These are phyloP conservation scores for Manis crassicaudata DNA, from an alignment of 2,797 vertebrate genomes.

Conservation along the genomic window DNA sequence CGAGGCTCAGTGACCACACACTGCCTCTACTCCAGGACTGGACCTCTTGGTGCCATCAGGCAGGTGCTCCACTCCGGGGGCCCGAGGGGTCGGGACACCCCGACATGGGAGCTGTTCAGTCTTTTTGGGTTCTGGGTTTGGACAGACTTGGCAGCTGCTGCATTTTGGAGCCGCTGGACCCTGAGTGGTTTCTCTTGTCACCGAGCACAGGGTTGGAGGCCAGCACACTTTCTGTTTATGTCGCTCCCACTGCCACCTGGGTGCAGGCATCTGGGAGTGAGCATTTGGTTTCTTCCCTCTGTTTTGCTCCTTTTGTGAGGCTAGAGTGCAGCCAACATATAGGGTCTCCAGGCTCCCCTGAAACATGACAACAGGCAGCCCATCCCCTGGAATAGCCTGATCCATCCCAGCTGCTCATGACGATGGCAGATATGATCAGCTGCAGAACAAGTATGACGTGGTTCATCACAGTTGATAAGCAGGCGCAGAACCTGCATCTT, in stretches of 20 bases:
- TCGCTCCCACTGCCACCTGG: rapidly evolving
- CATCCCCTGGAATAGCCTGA: rapidly evolving
- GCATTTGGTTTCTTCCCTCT: rapidly evolving
- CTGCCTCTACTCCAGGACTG: neutral
- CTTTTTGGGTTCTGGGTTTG: neutral
- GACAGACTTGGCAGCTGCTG: rapidly evolving
- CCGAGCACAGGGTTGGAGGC: rapidly evolving
- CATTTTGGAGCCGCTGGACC: too few species aligned
- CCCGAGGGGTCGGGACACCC: neutral
- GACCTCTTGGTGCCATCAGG: rapidly evolving
- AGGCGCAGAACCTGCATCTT: rapidly evolving
- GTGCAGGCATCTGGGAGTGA: neutral
- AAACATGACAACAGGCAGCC: too few species aligned
- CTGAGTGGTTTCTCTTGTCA: too few species aligned
- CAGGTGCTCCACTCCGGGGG: rapidly evolving
- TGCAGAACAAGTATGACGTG: rapidly evolving
- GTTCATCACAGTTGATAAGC: rapidly evolving
- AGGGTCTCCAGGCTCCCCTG: neutral
- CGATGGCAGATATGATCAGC: rapidly evolving
- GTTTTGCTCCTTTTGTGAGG: neutral
- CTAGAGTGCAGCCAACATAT: rapidly evolving
- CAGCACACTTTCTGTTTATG: rapidly evolving
- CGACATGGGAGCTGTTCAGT: rapidly evolving
- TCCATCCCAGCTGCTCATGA: rapidly evolving
- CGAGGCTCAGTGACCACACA: rapidly evolving